Percentiles rank a stretch among this genome's conserved stretches.
phyloP scores from a whole-genome alignment of 2,797 vertebrate genomes.

The Pteronotus mesoamericanus region DNA sequence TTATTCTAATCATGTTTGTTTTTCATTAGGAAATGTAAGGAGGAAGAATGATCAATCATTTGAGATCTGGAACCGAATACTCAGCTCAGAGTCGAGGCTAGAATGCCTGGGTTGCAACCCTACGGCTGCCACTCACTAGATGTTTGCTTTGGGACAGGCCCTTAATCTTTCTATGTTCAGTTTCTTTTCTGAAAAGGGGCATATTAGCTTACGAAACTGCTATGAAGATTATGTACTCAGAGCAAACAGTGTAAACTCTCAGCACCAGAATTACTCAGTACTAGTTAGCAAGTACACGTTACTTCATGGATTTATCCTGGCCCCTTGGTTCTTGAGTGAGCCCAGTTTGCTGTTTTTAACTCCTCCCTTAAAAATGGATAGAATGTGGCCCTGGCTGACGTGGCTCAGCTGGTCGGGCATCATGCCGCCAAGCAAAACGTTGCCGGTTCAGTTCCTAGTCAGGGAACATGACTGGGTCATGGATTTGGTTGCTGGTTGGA shows the following conservation, averaged over 20 bases:
- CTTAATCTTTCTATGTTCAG: neutral
- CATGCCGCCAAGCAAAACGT: neutral
- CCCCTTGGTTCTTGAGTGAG: neutral
- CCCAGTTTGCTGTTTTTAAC: neutral
- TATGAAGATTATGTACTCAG: neutral
- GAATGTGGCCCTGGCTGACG: neutral
- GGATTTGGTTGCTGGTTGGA: neutral
- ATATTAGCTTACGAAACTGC: neutral
- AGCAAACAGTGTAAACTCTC: neutral
- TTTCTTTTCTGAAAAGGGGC: neutral
- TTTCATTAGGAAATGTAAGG: neutral
- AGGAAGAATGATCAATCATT: neutral
- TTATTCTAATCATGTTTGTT: neutral
- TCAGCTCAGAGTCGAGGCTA: neutral
- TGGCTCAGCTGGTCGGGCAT: neutral
- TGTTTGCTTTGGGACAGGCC: neutral
- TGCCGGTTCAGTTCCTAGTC: neutral
- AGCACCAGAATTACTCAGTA: no score
- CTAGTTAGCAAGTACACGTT: neutral
- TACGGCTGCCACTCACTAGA: neutral
- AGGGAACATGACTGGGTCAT: neutral
- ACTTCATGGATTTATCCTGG: neutral
- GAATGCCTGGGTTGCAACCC: neutral
- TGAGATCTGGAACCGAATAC: neutral
- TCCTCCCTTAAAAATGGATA: neutral